A percentile compares a stretch with the other conserved stretches of the same genome.
Evolutionary conservation across 2,797 vertebrate genomes (phyloP).

Genomic region (Pelochelys cantorii): DNA sequence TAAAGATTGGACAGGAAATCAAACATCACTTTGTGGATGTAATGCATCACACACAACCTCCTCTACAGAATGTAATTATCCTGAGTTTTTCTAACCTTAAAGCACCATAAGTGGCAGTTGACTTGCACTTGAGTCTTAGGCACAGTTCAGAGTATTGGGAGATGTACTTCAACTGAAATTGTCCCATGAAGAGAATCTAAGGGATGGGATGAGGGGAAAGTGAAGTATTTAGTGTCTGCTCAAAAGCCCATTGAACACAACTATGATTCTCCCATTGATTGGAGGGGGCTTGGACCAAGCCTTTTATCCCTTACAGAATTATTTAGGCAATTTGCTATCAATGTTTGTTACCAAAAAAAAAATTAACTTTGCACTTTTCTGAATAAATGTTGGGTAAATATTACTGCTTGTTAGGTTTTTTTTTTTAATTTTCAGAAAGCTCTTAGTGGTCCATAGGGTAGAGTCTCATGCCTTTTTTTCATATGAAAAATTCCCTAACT

Average conservation of each 20-base stretch:
- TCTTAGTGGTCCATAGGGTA: not conserved
- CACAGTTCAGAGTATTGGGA: slow-evolving; percentile 9
- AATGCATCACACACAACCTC: slow-evolving; percentile 6
- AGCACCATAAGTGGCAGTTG: slow-evolving; percentile 12
- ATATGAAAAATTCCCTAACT: not conserved
- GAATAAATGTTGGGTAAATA: not conserved
- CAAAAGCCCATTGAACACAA: not conserved
- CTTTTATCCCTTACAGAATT: slow-evolving; percentile 2
- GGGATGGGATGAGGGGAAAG: slow-evolving; percentile 12
- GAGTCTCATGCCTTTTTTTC: too few species aligned
- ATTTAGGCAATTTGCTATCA: not conserved
- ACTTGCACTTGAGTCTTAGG: not conserved
- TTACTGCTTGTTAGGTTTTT: not conserved
- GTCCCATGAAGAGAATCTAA: not conserved
- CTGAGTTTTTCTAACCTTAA: not conserved
- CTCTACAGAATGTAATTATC: not conserved
- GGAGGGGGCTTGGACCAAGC: not conserved
- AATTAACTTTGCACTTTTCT: not conserved
- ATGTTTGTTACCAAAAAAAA: not conserved
- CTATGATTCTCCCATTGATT: not conserved
- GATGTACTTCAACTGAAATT: slow-evolving; percentile 28
- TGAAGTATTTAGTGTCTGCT: not conserved
- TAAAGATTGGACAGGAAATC: not conserved
- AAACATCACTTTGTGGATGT: slow-evolving; percentile 8
- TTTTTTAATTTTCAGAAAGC: not conserved